A percentile compares a stretch with the other conserved stretches of the same genome.
Conservation (phyloP, 2,797 vertebrate species). For the Manis javanica region DNA sequence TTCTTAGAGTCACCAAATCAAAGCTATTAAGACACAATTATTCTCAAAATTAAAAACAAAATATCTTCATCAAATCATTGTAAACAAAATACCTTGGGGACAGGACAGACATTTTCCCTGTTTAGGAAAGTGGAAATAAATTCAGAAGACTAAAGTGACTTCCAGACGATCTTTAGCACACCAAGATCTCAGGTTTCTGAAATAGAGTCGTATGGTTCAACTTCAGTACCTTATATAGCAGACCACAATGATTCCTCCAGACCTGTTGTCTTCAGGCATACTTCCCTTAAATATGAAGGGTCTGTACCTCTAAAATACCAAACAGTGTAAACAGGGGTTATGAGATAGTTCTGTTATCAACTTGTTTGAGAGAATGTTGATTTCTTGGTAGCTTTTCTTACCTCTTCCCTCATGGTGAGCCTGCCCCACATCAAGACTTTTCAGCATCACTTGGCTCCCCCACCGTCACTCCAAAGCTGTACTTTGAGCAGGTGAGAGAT, state of each 20-base stretch:
- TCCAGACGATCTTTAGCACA: not conserved
- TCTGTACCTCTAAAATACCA: not conserved
- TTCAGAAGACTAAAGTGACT: not conserved
- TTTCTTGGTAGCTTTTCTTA: conserved; percentile 5
- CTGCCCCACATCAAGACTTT: not conserved
- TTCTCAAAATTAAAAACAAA: conserved; percentile 40
- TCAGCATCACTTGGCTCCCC: not conserved
- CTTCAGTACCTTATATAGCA: not conserved
- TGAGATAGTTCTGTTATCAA: not conserved
- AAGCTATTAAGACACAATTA: not conserved
- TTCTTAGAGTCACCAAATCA: conserved; percentile 7
- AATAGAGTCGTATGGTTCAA: not conserved
- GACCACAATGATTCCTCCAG: not conserved
- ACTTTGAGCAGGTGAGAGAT: not conserved
- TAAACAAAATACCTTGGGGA: not conserved
- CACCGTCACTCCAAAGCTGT: not conserved
- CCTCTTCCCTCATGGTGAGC: not conserved
- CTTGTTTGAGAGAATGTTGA: not conserved
- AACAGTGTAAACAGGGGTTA: not conserved
- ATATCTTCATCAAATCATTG: not conserved
- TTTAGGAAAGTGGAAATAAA: not conserved
- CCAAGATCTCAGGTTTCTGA: not conserved
- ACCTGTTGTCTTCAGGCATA: not conserved
- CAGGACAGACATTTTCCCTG: not conserved
- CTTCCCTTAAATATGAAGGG: not conserved